Evolutionary conservation across 2,888 invertebrate genomes (phyloP).

Genomic region (Diloba caeruleocephala): DNA sequence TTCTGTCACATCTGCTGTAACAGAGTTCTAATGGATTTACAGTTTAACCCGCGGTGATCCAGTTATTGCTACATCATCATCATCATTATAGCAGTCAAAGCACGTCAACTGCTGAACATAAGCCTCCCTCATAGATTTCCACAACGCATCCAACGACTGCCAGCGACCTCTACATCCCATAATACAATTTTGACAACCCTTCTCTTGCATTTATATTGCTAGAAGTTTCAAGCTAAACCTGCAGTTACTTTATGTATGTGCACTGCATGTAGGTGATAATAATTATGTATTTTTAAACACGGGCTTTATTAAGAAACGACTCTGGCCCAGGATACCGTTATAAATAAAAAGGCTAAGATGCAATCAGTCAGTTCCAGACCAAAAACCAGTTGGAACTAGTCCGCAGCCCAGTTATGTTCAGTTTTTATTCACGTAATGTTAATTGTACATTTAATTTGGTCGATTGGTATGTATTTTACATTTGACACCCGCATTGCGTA

Average conservation of each 20-base stretch:
- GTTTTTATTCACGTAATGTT: slow-evolving; percentile 25
- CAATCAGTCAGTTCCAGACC: slow-evolving; percentile 24
- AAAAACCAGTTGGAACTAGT: slow-evolving; percentile 30
- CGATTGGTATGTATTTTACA: slow-evolving; percentile 20
- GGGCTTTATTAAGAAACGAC: slow-evolving; percentile 10
- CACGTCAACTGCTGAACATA: no score
- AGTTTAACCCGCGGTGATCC: no score
- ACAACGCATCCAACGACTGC: no score
- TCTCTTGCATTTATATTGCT: no score
- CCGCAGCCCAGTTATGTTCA: slow-evolving; percentile 27
- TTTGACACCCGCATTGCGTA: slow-evolving; percentile 29
- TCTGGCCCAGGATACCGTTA: slow-evolving; percentile 22
- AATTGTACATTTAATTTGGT: slow-evolving; percentile 14
- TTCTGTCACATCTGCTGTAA: no score
- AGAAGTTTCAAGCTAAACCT: no score
- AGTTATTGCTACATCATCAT: no score
- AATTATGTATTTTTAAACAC: slow-evolving; percentile 7
- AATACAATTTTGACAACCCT: no score
- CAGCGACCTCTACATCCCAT: no score
- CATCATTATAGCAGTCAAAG: no score
- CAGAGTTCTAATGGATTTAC: no score
- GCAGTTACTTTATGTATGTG: not conserved
- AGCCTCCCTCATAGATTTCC: no score
- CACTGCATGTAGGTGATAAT: not conserved
- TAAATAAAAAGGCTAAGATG: slow-evolving; percentile 8